Evolutionary conservation across 2,113 vertebrate species (phyloP), one percentile per base, ranked within the genome.

Genomic region (Dissostichus mawsoni): DNA sequence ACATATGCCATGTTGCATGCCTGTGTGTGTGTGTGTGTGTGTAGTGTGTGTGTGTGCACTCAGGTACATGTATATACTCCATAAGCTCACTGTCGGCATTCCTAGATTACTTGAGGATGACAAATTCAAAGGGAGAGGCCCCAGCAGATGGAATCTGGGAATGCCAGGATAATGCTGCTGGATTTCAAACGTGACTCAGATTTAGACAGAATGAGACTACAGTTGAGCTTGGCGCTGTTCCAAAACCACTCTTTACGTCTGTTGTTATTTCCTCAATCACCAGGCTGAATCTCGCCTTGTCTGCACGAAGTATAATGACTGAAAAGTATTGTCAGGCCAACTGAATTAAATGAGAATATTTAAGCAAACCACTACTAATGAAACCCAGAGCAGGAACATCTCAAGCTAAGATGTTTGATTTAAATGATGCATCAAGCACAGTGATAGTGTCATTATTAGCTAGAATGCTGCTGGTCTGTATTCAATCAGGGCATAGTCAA

Each of bases 121-220:
- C 83, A 86, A 72, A 84, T 73, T 63, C 53, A 74, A 77, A 70
- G 68, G 66, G 63, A 89, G 81, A 79, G 84, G 87, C 76, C 76
- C 70, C 45, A 16, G 73, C 79, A 89, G 83, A 90, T 87, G 87
- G 90, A 90, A 84, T 85, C 55, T 81, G 73, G 81, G 87, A 90
- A 88, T 68, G 78, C 36, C 62, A 23, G 72, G 78, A 88, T 91
- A 90, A 90, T 75, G 55, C 62, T 13, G 71, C 69, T 25, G 83
- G 80, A 86, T 90, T 90, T 91, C 69, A 77, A 90, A 81, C 58
- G 61, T 89, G 83, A 86, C 67, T 85, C 13, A 55, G 90, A 90
- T 89, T 91, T 85, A 90, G 89, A 87, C 56, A 59, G 80, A 87
- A 88, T 80, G 80, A 84, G 76, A 88, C 76, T 61, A 70, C 72